These are phyloP conservation scores for Condylostylus longicornis DNA, from an alignment of 1,140 invertebrate genomes.

Conservation along the genomic window DNA sequence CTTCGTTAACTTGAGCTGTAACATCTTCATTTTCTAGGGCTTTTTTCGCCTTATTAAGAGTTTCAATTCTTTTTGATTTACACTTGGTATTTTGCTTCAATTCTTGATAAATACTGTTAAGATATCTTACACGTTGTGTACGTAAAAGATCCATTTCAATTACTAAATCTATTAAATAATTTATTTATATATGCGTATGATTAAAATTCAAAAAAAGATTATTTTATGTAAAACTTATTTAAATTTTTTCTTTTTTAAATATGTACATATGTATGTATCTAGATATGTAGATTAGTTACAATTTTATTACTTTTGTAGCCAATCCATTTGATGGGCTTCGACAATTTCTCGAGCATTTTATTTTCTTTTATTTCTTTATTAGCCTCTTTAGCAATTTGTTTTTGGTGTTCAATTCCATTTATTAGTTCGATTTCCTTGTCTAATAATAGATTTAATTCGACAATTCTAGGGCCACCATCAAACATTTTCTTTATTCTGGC, in stretches of 20 bases:
- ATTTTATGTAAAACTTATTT: not conserved
- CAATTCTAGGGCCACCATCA: conserved; percentile 35
- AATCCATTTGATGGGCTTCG: conserved; percentile 40
- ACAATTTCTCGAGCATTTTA: conserved; percentile 34
- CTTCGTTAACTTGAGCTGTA: conserved; percentile 23
- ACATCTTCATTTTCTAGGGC: conserved; percentile 19
- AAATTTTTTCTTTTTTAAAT: conserved; percentile 1
- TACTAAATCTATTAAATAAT: conserved; percentile 16
- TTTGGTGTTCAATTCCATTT: conserved; percentile 37
- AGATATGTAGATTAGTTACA: no score
- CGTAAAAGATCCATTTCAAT: conserved; percentile 42
- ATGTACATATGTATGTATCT: not conserved
- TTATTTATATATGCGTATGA: not conserved
- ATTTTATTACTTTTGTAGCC: conserved; percentile 29
- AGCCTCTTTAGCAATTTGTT: conserved; percentile 16
- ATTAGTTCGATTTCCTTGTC: conserved; percentile 44
- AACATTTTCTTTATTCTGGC: conserved; percentile 34
- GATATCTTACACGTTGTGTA: conserved; percentile 41
- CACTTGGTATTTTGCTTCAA: conserved; percentile 14
- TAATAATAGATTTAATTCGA: conserved; percentile 38
- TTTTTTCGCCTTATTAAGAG: conserved; percentile 16
- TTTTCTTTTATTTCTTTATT: conserved; percentile 34
- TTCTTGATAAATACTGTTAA: conserved; percentile 36
- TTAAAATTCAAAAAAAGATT: not conserved
- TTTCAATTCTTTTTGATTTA: conserved; percentile 16